Base-by-base conservation (phyloP, 2,888 invertebrate genomes). In the Lordiphosa andalusiaca region DNA sequence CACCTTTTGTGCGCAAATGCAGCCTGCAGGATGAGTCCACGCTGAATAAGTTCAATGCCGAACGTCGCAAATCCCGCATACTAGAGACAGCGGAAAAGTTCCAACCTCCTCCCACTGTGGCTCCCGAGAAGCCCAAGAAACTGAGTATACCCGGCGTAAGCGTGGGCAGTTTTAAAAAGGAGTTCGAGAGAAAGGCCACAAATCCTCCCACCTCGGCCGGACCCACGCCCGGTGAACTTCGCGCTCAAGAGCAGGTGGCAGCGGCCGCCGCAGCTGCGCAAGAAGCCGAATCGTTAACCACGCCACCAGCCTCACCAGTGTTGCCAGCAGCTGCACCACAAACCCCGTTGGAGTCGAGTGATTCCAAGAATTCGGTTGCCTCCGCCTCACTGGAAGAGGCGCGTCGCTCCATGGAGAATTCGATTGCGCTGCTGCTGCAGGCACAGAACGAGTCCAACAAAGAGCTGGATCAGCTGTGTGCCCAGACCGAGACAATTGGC, bases 131-230 rank as follows among this genome's bases (percentile, higher is more conserved):
- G 86, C 94, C 94, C 35, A 95, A 95, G 89, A 96, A 95, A 88
- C 91, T 95, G 49, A 93, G 95, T 69, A 94, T 96, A 85, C 94
- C 95, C 30, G 92, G 92, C 33, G 95, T 95, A 12, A 96, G 94
- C 87, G 96, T 96, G 1, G 95, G 95, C 51, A 96, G 94, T 85
- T 96, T 95, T 73, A 96, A 96, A 76, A 94, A 94, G 78, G 95
- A 95, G 77, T 96, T 95, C 85, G 96, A 96, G 88, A 91, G 95
- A 52, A 93, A 94, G 88, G 94, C 94, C 0, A 94, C 93, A 47
- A 90, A 93, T 38, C 85, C 90, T 1, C 83, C 90, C 3, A 89
- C 91, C 0, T 57, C 63, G 2, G 70, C 85, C 6, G 85, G 84
- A 67, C 91, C 91, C 2, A 88, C 86, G 3, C 74, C 89, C 0